Evolutionary conservation across 2,888 invertebrate species (phyloP).

Genomic region (Parnassius glacialis): DNA sequence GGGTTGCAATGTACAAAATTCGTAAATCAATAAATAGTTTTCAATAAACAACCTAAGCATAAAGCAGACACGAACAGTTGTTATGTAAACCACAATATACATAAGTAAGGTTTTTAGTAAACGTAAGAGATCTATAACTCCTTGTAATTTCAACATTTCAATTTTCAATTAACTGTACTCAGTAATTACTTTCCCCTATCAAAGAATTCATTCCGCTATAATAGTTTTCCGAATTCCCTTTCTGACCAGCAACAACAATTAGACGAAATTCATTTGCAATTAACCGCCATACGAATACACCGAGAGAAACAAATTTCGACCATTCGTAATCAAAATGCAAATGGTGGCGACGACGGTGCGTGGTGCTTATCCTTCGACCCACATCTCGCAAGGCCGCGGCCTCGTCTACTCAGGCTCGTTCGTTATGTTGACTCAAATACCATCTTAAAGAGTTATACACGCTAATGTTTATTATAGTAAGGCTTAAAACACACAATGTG

Average conservation of each 20-base stretch:
- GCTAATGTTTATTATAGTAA: conserved; percentile 18
- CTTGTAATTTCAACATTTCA: no score
- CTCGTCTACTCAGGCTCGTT: conserved; percentile 42
- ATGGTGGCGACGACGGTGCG: conserved; percentile 50
- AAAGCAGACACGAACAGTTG: no score
- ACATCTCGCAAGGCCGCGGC: conserved; percentile 75
- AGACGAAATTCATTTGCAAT: conserved; percentile 56
- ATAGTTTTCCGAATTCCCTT: conserved; percentile 49
- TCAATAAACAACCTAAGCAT: no score
- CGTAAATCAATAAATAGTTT: no score
- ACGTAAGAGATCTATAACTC: no score
- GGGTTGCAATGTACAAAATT: not conserved
- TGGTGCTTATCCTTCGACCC: conserved; percentile 71
- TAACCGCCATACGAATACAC: conserved; percentile 43
- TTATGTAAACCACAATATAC: no score
- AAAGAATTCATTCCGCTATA: conserved; percentile 32
- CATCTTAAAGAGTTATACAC: conserved; percentile 22
- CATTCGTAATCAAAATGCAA: conserved; percentile 73
- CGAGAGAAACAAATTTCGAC: conserved; percentile 47
- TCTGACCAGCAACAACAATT: conserved; percentile 34
- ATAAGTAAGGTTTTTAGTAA: no score
- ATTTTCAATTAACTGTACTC: conserved; percentile 2
- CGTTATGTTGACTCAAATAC: conserved; percentile 30
- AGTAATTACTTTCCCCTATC: conserved; percentile 4
- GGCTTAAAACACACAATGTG: conserved; percentile 11